Evolutionary conservation across 92 coral and sea anemone genomes (phyloP), one percentile per base, ranked within the genome.

Genomic region (Plumapathes pennacea): DNA sequence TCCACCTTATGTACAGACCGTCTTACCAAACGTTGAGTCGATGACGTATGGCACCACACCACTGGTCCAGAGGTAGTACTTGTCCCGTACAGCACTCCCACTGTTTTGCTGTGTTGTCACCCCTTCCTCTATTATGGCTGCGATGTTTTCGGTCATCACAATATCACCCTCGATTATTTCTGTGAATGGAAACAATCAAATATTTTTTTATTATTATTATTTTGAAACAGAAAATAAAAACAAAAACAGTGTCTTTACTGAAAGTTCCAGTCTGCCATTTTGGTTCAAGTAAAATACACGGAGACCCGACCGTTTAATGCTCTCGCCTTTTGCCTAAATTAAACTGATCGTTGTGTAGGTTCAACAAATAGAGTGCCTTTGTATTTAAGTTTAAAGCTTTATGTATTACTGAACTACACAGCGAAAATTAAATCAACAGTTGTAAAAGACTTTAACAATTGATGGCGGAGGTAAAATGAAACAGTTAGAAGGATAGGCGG

Each of bases 31-130:
- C 8, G 54, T 72, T 10, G 44, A 72, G 57, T 76, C 79, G 24
- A 81, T 55, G 47, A 60, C 67, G 48, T 86, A 91, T 10, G 97
- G 95, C 5, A 91, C 89, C 21, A 57, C 14, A 5, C 90, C 89
- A 28, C 66, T 64, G 11, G 78, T 69, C 97, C 97, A 91, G 33
- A 75, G 17, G 50, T 71, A 57, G 6, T 33, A 52, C 26, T 36
- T 27, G 46, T 60, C 64, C n/a, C 5, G 47, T 3, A 65, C 62
- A 38, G 72, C 72, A n/a, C 62, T 56, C 17, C 48, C 53, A 0
- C 11, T 17, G 29, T 50, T 30, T 42, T 23, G 28, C 27, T 10
- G 10, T 34, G 8, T 62, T 38, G 56, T 22, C 10, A 62, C 39
- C 11, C 54, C 62, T 14, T 25, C 48, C 9, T 62, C 60, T 43